A percentile compares a stretch with the other conserved stretches of the same genome.
These are phyloP conservation scores for Myotis planiceps DNA, from an alignment of 2,797 vertebrate genomes.

Conservation along the genomic window DNA sequence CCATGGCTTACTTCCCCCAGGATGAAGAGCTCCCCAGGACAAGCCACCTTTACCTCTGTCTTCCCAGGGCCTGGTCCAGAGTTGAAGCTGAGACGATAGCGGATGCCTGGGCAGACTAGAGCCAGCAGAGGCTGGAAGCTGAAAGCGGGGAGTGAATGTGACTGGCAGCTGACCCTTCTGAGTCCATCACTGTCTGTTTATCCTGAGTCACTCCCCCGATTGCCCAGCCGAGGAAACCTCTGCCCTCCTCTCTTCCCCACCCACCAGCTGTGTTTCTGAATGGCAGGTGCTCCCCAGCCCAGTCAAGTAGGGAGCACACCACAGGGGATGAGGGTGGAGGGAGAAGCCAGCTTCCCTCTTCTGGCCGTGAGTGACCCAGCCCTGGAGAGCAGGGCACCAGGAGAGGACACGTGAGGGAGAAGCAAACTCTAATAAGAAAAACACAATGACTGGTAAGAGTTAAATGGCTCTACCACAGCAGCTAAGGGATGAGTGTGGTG, in stretches of 20 bases:
- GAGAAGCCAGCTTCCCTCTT: neutral
- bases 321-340: neutral
- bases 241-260: neutral
- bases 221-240: neutral
- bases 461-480: neutral
- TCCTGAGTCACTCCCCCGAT: neutral
- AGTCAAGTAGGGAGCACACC: neutral
- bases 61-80: neutral
- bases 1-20: neutral
- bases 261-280: neutral
- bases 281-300: neutral
- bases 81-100: neutral
- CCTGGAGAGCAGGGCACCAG: neutral
- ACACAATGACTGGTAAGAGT: neutral
- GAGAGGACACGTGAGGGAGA: neutral
- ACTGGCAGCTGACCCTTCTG: neutral
- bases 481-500: neutral
- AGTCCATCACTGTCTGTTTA: neutral
- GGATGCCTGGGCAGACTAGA: neutral
- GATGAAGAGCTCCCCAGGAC: neutral
- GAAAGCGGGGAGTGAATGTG: neutral
- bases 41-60: neutral
- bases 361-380: neutral
- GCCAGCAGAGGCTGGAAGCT: neutral
- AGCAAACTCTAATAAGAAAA: neutral